These are phyloP conservation scores for Ploceus nigricollis DNA, from an alignment of 2,113 vertebrate genomes.

Conservation along the genomic window DNA sequence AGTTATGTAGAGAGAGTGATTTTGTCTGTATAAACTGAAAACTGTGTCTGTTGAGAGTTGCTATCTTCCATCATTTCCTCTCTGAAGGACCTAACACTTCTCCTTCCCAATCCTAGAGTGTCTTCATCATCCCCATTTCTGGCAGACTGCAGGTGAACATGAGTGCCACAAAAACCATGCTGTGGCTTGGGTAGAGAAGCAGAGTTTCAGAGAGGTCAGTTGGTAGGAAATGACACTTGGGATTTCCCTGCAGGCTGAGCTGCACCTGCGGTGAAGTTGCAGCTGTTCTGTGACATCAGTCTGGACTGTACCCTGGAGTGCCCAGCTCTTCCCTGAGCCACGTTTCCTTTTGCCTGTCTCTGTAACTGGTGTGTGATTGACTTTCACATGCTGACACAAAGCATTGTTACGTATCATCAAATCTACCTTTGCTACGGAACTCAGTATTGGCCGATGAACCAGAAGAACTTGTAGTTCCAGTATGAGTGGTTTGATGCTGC, in stretches of 20 bases:
- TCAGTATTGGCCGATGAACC: constrained; percentile 5
- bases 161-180: not conserved
- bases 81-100: not conserved
- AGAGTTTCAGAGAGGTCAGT: not conserved
- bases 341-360: not conserved
- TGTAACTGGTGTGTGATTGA: not conserved
- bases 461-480: constrained; percentile 53
- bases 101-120: not conserved
- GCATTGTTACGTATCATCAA: not conserved
- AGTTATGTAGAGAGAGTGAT: not conserved
- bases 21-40: not conserved
- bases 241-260: not conserved
- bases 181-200: not conserved
- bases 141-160: accelerated
- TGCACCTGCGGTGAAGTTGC: accelerated
- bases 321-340: not conserved
- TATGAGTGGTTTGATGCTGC: constrained; percentile 18
- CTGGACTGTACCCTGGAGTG: not conserved
- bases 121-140: not conserved
- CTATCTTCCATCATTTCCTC: not conserved
- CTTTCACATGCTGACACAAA: constrained; percentile 27
- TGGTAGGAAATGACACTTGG: not conserved
- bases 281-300: not conserved
- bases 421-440: not conserved
- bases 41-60: not conserved